Conservation (phyloP, 2,888 invertebrate genomes). For the Empis stercorea region DNA sequence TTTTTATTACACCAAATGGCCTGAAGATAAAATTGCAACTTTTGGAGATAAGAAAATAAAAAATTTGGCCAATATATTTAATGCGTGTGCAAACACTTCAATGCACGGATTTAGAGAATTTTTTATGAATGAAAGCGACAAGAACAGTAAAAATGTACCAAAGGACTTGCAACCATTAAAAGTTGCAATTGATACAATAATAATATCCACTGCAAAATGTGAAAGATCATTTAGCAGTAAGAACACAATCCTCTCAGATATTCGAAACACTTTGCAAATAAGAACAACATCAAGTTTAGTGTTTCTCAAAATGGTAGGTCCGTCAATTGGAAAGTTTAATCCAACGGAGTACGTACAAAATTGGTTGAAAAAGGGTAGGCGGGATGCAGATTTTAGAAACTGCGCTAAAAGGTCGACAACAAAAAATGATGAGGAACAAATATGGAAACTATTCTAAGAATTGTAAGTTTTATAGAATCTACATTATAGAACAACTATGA, state of each 20-base stretch:
- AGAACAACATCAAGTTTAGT: not conserved
- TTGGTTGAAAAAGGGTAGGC: not conserved
- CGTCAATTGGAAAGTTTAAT: not conserved
- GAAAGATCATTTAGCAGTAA: not conserved
- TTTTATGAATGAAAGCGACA: not conserved
- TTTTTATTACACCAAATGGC: not conserved
- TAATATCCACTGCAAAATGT: not conserved
- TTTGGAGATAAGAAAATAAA: not conserved
- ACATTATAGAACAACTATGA: not conserved
- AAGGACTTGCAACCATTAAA: not conserved
- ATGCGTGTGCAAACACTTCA: not conserved
- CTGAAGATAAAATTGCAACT: not conserved
- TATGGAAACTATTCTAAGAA: conserved; percentile 1
- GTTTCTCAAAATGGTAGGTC: not conserved
- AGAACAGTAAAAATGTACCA: not conserved
- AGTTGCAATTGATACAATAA: not conserved
- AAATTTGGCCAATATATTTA: not conserved
- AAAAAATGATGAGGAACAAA: not conserved
- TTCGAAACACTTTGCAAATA: not conserved
- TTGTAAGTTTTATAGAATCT: conserved; percentile 1
- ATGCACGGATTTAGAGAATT: not conserved
- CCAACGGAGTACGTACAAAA: not conserved
- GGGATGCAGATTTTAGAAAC: not conserved
- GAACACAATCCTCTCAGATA: not conserved
- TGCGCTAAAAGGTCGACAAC: not conserved